Evolutionary conservation across 1,140 invertebrate species (phyloP), one percentile per base, ranked within the genome.

Genomic region (Brachionus calyciflorus): DNA sequence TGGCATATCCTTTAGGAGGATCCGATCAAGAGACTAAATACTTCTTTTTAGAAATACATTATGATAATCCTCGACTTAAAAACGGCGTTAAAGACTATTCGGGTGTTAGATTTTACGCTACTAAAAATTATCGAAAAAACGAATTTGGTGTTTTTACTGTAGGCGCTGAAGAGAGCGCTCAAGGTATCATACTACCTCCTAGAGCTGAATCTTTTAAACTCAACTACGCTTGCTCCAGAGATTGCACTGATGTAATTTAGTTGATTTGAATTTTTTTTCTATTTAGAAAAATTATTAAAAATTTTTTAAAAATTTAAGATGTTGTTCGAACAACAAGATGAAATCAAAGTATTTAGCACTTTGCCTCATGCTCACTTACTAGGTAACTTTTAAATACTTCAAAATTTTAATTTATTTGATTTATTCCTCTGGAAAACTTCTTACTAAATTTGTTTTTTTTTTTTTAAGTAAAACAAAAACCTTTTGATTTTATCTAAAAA

Each of bases 141-240:
- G 69, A 73, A 51, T 40, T 73, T 6, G 69, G 69, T 40, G 46
- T 55, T 40, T 73, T 51, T n/a, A 55, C 51, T 12, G 69, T 73
- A 4, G 69, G 46, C 21, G 28, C 28, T 19, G 28, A 24, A 21
- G 41, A 49, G 10, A 41, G 51, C 30, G 40, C 24, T 40, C 2
- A n/a, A 12, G 69, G 69, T 4, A 1, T 73, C 1, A 41, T 73
- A 12, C 28, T 73, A 17, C 69, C 69, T 10, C 69, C 69, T 14
- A 49, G 37, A 30, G 69, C 69, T 37, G 69, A 73, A 37, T 28
- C 10, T 33, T 73, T 73, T 48, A 51, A 24, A n/a, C 12, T 70
- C 1, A 73, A 51, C 24, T 73, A 73, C 28, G 30, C 33, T 37
- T 73, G 69, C 30, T 21, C 28, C 10, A 49, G 24, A 12, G 46